Conservation (phyloP, 2,113 vertebrate genomes). For the Dicrurus megarhynchus region DNA sequence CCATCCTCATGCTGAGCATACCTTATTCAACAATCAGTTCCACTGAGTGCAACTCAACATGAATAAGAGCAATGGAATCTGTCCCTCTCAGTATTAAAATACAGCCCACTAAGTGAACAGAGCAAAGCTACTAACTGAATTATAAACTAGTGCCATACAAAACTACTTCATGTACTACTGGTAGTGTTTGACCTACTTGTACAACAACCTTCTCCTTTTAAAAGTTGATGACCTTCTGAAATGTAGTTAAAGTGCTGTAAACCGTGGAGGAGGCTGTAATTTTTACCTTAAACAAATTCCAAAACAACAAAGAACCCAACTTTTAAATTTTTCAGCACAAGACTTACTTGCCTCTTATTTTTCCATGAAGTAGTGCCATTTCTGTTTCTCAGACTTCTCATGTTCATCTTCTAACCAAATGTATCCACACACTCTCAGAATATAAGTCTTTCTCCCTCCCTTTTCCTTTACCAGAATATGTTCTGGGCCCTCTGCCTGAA, state of each 20-base stretch:
- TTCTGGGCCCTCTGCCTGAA: not conserved
- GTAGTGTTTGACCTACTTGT: not conserved
- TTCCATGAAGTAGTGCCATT: not conserved
- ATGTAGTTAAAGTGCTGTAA: no score
- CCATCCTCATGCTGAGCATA: constrained; percentile 43
- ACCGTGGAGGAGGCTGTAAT: no score
- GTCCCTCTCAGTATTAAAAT: not conserved
- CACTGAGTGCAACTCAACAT: not conserved
- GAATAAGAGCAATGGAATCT: constrained; percentile 29
- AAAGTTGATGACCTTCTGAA: not conserved
- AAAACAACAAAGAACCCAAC: not conserved
- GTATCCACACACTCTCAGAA: not conserved
- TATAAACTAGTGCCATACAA: not conserved
- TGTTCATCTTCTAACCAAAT: not conserved
- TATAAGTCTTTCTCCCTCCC: not conserved
- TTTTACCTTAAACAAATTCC: not conserved
- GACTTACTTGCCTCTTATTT: not conserved
- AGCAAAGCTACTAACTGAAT: not conserved
- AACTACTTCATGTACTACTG: not conserved
- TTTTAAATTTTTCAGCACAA: not conserved
- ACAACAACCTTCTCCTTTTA: not conserved
- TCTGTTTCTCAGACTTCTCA: not conserved
- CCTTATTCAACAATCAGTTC: constrained; percentile 51
- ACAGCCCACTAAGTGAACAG: not conserved
- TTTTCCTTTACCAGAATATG: not conserved